A percentile compares a stretch with the other conserved stretches of the same genome.
These are phyloP conservation scores for Calvadosia cruxmelitensis DNA, from an alignment of 30 jellyfish, hydroid and myxozoan genomes.

Conservation along the genomic window DNA sequence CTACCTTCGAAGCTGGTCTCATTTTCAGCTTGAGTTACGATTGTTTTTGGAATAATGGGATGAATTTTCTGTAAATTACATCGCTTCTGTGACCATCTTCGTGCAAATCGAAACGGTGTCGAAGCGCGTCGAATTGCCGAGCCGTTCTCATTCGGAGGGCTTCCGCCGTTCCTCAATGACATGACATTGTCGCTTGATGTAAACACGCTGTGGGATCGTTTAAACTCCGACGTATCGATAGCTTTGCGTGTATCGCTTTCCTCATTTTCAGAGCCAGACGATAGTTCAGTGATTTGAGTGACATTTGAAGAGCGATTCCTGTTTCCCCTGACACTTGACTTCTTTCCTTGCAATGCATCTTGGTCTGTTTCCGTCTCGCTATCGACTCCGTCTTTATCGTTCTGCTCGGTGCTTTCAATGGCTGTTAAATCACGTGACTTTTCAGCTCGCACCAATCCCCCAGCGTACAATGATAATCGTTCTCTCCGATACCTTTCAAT, in stretches of 20 bases:
- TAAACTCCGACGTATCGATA: neutral
- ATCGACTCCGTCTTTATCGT: too few relatives aligned
- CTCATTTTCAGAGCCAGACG: neutral
- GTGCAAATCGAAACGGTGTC: neutral
- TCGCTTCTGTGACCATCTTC: neutral
- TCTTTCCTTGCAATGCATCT: neutral
- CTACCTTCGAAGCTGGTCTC: too few relatives aligned
- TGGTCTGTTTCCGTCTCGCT: neutral
- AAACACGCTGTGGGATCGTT: neutral
- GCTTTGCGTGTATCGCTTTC: neutral
- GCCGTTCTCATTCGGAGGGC: neutral
- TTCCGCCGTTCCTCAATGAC: neutral
- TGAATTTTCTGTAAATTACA: neutral
- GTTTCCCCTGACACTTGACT: neutral
- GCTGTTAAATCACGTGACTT: neutral
- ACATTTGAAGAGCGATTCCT: neutral
- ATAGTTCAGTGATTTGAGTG: neutral
- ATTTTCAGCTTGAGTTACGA: neutral
- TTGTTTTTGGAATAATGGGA: neutral
- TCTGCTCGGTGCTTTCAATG: neutral
- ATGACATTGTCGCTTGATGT: neutral
- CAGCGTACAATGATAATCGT: constrained; percentile 52
- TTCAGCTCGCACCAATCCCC: constrained; percentile 42
- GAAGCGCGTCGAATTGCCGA: neutral
- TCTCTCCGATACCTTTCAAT: constrained; percentile 37